Percentiles rank a stretch among this genome's conserved stretches.
Evolutionary conservation across 2,888 invertebrate species (phyloP).

Genomic region (Camptogramma bilineatum): DNA sequence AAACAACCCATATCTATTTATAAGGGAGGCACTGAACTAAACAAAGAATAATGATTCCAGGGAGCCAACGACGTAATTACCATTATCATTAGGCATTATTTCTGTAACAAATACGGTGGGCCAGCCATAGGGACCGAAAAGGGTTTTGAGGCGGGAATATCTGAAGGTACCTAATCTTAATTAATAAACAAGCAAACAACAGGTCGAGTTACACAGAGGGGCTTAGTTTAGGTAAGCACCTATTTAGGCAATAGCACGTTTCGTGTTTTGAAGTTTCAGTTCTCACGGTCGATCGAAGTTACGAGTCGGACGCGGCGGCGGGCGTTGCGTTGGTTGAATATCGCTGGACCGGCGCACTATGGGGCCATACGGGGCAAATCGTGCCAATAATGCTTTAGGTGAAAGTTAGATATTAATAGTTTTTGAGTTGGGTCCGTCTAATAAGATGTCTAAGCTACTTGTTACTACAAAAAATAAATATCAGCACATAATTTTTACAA

Average conservation of each 20-base stretch:
- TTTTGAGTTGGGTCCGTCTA: no score
- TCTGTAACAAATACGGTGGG: conserved; percentile 49
- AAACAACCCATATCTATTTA: conserved; percentile 37
- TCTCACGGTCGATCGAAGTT: conserved; percentile 44
- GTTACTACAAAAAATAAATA: no score
- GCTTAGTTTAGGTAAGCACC: conserved; percentile 70
- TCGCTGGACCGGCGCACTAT: conserved; percentile 37
- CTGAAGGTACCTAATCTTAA: conserved; percentile 66
- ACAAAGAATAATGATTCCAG: conserved; percentile 51
- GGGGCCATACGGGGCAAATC: no score
- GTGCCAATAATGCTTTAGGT: no score
- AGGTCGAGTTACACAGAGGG: conserved; percentile 60
- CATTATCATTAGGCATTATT: conserved; percentile 49
- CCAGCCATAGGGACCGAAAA: conserved; percentile 51
- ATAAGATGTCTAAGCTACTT: no score
- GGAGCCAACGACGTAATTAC: conserved; percentile 49
- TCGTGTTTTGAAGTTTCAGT: conserved; percentile 69
- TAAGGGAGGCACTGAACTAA: conserved; percentile 45
- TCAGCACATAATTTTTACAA: no score
- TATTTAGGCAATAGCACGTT: conserved; percentile 81
- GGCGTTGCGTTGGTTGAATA: no score
- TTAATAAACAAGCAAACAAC: conserved; percentile 75
- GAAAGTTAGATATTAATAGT: no score
- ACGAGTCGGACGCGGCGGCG: conserved; percentile 37
- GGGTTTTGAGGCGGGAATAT: conserved; percentile 55